Evolutionary conservation across 2,113 vertebrate genomes (phyloP), one percentile per base, ranked within the genome.

Genomic region (Grantiella picta): DNA sequence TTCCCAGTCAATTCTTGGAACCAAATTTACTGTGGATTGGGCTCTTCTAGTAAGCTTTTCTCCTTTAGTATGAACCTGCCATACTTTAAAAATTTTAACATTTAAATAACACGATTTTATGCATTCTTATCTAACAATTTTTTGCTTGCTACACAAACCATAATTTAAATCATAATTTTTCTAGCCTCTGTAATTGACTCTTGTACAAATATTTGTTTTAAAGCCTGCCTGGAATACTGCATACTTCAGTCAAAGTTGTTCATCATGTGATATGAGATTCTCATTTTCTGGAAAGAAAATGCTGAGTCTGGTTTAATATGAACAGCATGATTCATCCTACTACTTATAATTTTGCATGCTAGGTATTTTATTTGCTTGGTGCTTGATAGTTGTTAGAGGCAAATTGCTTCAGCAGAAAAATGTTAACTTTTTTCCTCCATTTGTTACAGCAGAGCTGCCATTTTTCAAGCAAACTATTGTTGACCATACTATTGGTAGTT

Each of bases 251-350:
- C 92, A 66, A 96, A 97, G 97, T 97, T 98, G 98, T 99, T 98
- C 98, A 98, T 99, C 98, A 98, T 98, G 97, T 97, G 97, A 91
- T 95, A n/a, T 65, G 94, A 89, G 97, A 96, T 92, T 96, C 94
- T 97, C 90, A 97, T 95, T 97, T 98, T 98, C 97, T 86, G 92
- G 95, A 96, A 94, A 95, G 94, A 98, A 99, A 98, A 82, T 98
- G 98, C 98, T 99, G 98, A 98, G 92, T 98, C 96, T 97, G 94
- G 95, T 97, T 92, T 97, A 97, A 98, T 97, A 81, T 95, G 96
- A 98, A 95, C 97, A 94, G 87, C 93, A 44, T 98, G 98, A 98
- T 98, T 99, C 98, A 99, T 98, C 95, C 94, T 96, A 91, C 96
- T 98, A 94, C 89, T 79, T 95, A 79, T 91, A 92, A 86, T 96